Evolutionary conservation across 2,888 invertebrate genomes (phyloP), one percentile per base, ranked within the genome.

Genomic region (Perizoma flavofasciatum): DNA sequence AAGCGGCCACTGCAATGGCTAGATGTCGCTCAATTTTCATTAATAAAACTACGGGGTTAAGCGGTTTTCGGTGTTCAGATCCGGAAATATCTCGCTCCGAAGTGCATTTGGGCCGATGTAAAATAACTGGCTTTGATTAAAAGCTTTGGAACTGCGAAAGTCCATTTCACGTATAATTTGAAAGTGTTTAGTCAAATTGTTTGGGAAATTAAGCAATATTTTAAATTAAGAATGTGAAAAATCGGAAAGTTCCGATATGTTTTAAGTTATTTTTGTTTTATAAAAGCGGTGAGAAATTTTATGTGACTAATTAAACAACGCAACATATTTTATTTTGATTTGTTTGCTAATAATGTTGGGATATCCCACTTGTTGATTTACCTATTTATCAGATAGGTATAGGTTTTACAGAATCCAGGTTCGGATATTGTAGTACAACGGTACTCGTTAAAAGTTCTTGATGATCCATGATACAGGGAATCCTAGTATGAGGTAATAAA

Each of bases 11-110:
- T 81, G 85, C 88, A 88, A 73, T 64, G 62, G 58, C 66, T 78
- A 79, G 76, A 83, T 85, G 88, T 86, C 92, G 78, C 85, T 92
- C 90, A 91, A 91, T 91, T 92, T 89, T 90, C 91, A 92, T 91
- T 92, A 92, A 85, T 86, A 85, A 59, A 79, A 79, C 83, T 82
- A 84, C 79, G 79, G 63, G 86, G 86, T 87, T 92, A 89, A 92
- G 88, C 89, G 90, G 80, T 86, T 91, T 92, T 84, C 90, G 81
- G 85, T 92, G 91, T 92, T 87, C 75, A 65, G 65, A 67, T 77
- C 77, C 81, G 65, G 78, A 86, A 88, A 89, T 89, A 90, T 46
- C 49, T 33, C 50, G 33, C 61, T 47, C 5, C 6, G 34, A 56
- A 61, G 61, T 68, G 65, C 68, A 65, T 63, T 63, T 56, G 50